phyloP scores from a whole-genome alignment of 1,140 invertebrate genomes.

The Drosophila auraria region DNA sequence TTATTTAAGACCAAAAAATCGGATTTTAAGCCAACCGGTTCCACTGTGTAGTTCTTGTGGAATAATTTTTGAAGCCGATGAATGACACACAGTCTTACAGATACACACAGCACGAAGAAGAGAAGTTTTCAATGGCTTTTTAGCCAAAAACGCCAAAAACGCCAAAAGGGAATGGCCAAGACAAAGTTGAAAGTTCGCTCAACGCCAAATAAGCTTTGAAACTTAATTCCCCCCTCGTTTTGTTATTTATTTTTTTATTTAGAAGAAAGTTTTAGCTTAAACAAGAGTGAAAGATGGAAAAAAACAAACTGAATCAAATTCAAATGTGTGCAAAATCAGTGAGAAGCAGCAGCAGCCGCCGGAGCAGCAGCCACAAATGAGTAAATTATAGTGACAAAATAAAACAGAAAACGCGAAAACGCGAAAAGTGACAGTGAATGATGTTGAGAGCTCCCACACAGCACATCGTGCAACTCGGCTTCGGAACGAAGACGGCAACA shows the following conservation, averaged over 20 bases:
- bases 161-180: conserved; percentile 31
- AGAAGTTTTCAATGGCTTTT: conserved; percentile 28
- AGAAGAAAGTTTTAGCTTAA: conserved; percentile 49
- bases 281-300: conserved; percentile 39
- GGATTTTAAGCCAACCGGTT: not conserved
- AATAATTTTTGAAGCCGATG: conserved; percentile 12
- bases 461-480: conserved; percentile 79
- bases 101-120: conserved; percentile 11
- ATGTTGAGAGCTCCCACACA: conserved; percentile 82
- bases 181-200: conserved; percentile 51
- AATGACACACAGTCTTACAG: conserved; percentile 28
- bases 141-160: not conserved
- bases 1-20: not conserved
- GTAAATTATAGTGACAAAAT: conserved; percentile 39
- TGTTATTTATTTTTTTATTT: conserved; percentile 30
- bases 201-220: not conserved
- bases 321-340: conserved; percentile 42
- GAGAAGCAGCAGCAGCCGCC: conserved; percentile 19
- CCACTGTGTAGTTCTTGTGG: conserved; percentile 53
- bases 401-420: conserved; percentile 23
- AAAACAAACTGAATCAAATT: conserved; percentile 47
- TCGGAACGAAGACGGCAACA: conserved; percentile 55
- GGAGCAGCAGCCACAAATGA: conserved; percentile 24
- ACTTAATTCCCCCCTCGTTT: conserved; percentile 15
- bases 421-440: conserved; percentile 80